Conservation (phyloP, 2,113 vertebrate species). For the Phoenicopterus ruber region DNA sequence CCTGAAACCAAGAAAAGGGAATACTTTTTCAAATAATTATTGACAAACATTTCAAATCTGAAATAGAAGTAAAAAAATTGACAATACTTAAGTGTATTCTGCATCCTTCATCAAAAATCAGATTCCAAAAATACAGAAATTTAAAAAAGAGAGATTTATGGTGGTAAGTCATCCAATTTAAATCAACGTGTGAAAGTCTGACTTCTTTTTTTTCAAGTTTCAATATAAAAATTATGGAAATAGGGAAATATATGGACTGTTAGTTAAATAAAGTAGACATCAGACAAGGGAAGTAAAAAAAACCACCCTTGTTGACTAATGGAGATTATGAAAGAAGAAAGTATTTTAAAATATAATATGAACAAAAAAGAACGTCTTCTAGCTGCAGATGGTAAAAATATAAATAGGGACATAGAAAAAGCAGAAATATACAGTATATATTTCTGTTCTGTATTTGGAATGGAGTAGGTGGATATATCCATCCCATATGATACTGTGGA, state of each 20-base stretch:
- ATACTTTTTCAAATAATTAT: background rate
- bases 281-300: background rate
- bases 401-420: background rate
- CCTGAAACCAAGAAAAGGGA: background rate
- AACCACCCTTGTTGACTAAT: background rate
- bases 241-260: background rate
- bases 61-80: background rate
- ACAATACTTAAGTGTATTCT: background rate
- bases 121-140: background rate
- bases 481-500: background rate
- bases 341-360: background rate
- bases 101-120: accelerated
- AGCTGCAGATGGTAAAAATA: slow-evolving; percentile 18
- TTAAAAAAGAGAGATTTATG: background rate
- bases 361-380: background rate
- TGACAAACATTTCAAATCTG: background rate
- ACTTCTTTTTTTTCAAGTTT: background rate
- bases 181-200: background rate
- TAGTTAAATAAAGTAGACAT: background rate
- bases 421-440: background rate
- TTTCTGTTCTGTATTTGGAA: slow-evolving; percentile 14
- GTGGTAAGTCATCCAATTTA: background rate
- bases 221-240: background rate
- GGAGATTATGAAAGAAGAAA: background rate
- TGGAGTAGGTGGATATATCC: background rate